Evolutionary conservation across 2,113 vertebrate species (phyloP).

Genomic region (Corythaixoides concolor): DNA sequence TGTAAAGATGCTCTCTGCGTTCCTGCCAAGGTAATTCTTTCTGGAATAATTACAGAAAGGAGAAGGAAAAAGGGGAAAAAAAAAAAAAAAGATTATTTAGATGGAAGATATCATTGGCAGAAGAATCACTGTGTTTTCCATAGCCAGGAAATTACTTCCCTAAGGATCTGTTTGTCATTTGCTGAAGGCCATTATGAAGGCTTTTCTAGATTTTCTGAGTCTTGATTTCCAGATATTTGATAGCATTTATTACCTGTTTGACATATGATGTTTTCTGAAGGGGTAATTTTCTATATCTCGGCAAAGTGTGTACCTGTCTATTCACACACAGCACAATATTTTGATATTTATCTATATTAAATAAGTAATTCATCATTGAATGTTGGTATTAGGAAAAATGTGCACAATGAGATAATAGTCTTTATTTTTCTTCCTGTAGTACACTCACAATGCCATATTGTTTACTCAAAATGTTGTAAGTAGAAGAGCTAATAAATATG

Average conservation of each 20-base stretch:
- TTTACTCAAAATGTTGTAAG: neutral
- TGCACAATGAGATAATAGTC: neutral
- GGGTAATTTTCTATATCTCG: neutral
- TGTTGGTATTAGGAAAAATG: neutral
- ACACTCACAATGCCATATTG: neutral
- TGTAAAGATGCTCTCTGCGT: neutral
- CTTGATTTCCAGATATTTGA: neutral
- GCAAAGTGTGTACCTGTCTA: neutral
- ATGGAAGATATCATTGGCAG: neutral
- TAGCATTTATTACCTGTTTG: neutral
- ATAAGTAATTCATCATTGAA: neutral
- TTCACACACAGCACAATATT: neutral
- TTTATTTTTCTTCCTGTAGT: neutral
- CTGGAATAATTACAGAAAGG: neutral
- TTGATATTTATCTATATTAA: neutral
- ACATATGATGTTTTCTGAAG: neutral
- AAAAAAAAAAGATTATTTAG: no score
- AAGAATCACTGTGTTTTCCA: neutral
- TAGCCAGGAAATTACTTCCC: neutral
- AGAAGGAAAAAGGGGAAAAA: no score
- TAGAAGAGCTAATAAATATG: neutral
- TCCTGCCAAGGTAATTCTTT: neutral
- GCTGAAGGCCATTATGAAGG: neutral
- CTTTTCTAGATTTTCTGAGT: neutral
- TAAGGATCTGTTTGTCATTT: neutral